Conservation (phyloP, 2,113 vertebrate genomes). For the Trichechus manatus region DNA sequence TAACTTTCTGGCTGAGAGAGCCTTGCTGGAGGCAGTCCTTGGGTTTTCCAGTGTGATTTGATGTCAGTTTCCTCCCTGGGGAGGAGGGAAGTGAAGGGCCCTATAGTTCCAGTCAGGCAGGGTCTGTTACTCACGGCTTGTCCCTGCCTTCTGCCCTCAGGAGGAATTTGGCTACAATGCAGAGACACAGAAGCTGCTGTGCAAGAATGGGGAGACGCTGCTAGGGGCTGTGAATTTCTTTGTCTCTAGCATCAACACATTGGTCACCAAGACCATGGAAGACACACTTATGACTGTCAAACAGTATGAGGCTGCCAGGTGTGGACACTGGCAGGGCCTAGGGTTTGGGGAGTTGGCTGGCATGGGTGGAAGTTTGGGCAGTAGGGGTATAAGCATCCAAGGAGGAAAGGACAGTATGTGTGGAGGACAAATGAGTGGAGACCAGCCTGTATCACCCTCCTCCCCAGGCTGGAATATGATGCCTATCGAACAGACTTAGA, state of each 20-base stretch:
- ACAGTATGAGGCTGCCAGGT: constrained; percentile 97
- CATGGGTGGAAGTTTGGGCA: constrained; percentile 34
- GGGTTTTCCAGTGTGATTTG: background rate
- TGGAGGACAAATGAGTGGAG: background rate
- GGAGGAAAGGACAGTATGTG: constrained; percentile 14
- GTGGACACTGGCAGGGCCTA: constrained; percentile 63
- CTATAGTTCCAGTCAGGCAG: constrained; percentile 1
- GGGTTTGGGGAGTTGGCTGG: constrained; percentile 61
- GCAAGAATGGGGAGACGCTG: constrained; percentile 97
- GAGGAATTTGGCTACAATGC: constrained; percentile 99
- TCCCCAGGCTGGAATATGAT: constrained; percentile 94
- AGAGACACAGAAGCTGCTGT: constrained; percentile 97
- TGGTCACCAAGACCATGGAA: constrained; percentile 99
- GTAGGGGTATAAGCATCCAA: background rate
- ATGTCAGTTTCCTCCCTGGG: constrained; percentile 60
- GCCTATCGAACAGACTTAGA: constrained; percentile 98
- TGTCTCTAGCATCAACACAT: constrained; percentile 97
- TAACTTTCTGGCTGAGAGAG: constrained; percentile 63
- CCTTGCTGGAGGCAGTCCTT: constrained; percentile 57
- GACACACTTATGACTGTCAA: constrained; percentile 98
- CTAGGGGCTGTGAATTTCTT: constrained; percentile 98
- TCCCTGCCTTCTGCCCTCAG: constrained; percentile 84
- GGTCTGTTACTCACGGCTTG: constrained; percentile 38
- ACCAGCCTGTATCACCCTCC: constrained; percentile 49
- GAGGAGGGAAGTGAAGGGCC: constrained; percentile 43